Base-by-base conservation (phyloP, 2,113 vertebrate genomes). In the Ceratotherium simum region DNA sequence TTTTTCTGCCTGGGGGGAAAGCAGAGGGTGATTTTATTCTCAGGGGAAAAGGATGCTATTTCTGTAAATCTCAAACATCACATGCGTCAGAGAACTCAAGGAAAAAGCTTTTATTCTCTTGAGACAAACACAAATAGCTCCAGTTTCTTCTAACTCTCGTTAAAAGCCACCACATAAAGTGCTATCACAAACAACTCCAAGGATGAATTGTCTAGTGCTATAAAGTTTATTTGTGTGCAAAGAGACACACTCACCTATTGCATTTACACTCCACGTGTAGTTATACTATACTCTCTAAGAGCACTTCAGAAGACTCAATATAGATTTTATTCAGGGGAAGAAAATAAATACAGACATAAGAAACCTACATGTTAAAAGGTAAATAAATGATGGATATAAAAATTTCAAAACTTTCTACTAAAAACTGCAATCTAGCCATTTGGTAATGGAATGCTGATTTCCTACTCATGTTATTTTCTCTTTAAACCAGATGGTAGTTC, bases 71-170 rank as follows among this genome's bases (percentile, higher is more conserved):
- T 98, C 25, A 67, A 84, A 64, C 65, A 62, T 83, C 96, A 92
- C 23, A 72, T 79, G 73, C 56, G 96, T n/a, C 2, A 93, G n/a
- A 56, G 83, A 97, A 31, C n/a, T 96, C 86, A 96, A 97, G 58
- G 69, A 86, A 96, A 97, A 97, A 72, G 95, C 51, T 92, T 92
- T 76, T 94, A 86, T 95, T 89, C 54, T 98, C 60, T 79, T 2
- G 12, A 98, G 90, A 81, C 60, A 76, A 91, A 92, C 33, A 92
- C 36, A 97, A 93, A 97, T 46, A 97, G 25, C 90, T 93, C 78
- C 39, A 80, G 46, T 97, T 96, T 64, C 73, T 96, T 79, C n/a
- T 54, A 65, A 33, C 31, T 98, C 67, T 93, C 82, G 56, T 92
- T 96, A 95, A 95, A 97, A 95, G 58, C 21, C 76, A n/a, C 48